Base-by-base conservation (phyloP, 2,888 invertebrate species). In the Therioaphis trifolii region DNA sequence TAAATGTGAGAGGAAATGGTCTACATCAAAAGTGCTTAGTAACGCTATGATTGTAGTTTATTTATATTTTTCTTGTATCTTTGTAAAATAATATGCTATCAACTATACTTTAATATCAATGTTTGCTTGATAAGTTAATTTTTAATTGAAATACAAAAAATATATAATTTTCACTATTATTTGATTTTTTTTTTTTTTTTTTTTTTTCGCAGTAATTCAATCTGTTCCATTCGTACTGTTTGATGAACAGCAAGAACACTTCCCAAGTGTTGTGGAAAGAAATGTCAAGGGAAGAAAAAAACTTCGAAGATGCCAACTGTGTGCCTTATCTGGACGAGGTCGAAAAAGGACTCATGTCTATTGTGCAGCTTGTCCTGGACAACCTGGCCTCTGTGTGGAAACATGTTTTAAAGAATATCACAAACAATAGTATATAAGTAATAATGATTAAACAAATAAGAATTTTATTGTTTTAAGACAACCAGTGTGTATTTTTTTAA, bases 301-400 rank as follows among this genome's bases (percentile, higher is more conserved):
- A 63, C 82, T 82, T 15, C 72, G 82, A 24, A 74, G 82, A 35
- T 82, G 82, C n/a, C 82, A 82, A 52, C 40, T 74, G 35, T 82
- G 82, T 7, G 63, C 63, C 11, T 14, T 24, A 18, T 63, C 49
- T 29, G 82, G 82, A 27, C 52, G 82, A 29, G 82, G 82, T 18
- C 49, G 82, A 11, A 82, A 63, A 52, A 9, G 82, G n/a, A 82
- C 82, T 1, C 82, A 74, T n/a, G 82, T 82, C 2, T 82, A 24
- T 74, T 82, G 82, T 11, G 72, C 72, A 9, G 49, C 74, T 4
- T 82, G 82, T 40, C 82, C 82, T 7, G 82, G 82, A 4, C 29
- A 82, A 49, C 82, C 82, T 0, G 82, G 61, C 2, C 74, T 82
- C 7, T 82, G 82, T n/a, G 63, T 61, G 1, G 52, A 27, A 18